Conservation (phyloP, 2,113 vertebrate genomes). For the Tetrax tetrax region DNA sequence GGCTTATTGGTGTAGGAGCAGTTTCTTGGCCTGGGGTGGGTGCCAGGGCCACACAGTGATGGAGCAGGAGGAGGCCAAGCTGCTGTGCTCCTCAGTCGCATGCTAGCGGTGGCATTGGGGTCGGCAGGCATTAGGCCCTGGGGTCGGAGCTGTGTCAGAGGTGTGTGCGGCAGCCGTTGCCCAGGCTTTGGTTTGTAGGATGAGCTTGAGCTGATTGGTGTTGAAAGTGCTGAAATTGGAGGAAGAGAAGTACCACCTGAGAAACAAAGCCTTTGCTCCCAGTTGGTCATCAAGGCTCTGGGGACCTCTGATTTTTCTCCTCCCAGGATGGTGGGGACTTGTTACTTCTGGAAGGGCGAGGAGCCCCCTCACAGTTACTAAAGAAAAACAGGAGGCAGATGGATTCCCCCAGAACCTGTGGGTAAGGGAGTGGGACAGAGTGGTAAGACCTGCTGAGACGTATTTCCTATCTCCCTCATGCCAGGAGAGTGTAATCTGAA, state of each 20-base stretch:
- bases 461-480: not conserved
- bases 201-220: accelerated
- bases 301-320: not conserved
- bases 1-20: not conserved
- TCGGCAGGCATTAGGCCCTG: accelerated
- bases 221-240: not conserved
- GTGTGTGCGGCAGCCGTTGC: not conserved
- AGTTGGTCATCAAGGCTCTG: not conserved
- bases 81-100: accelerated
- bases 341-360: not conserved
- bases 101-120: accelerated
- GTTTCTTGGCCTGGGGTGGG: accelerated
- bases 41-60: accelerated
- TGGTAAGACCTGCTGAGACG: not conserved
- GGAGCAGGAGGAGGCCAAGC: accelerated
- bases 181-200: no score
- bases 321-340: not conserved
- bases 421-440: accelerated
- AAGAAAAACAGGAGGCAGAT: not conserved
- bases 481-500: not conserved
- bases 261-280: accelerated
- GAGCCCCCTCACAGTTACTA: not conserved
- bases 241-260: not conserved
- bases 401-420: accelerated
- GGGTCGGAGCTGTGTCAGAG: accelerated